A percentile compares a stretch with the other conserved stretches of the same genome.
Conservation (phyloP, 2,113 vertebrate species). For the Cyphomyrus discorhynchus region DNA sequence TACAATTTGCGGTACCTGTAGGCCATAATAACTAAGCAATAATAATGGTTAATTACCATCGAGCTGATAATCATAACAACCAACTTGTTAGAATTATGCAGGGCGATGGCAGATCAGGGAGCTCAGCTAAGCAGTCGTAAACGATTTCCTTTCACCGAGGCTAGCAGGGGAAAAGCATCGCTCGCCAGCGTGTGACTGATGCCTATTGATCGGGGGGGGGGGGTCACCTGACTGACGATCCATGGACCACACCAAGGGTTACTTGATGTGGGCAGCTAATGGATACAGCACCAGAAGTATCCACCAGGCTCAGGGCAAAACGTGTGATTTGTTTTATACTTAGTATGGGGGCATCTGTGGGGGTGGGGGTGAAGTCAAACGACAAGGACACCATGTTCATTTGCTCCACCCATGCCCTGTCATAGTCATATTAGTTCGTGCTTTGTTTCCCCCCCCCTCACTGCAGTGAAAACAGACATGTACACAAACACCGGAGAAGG, state of each 20-base stretch:
- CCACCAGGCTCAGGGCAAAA: background rate
- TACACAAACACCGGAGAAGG: background rate
- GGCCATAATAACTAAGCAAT: background rate
- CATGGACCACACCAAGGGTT: background rate
- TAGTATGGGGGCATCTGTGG: background rate
- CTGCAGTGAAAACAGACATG: background rate
- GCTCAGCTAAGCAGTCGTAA: background rate
- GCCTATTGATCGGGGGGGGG: background rate
- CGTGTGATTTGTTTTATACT: background rate
- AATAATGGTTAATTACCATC: background rate
- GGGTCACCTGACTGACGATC: background rate
- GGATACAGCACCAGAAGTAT: background rate
- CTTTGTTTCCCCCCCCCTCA: background rate
- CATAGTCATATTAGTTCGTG: background rate
- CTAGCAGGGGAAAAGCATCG: background rate
- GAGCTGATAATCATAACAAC: conserved; percentile 3
- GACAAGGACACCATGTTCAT: background rate
- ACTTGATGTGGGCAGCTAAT: background rate
- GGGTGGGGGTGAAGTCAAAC: background rate
- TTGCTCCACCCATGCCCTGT: background rate
- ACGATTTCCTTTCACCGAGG: background rate
- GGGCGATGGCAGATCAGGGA: background rate
- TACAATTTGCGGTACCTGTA: background rate
- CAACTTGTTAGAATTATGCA: background rate
- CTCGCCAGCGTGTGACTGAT: background rate